Evolutionary conservation across 53 echinoderm and acorn worm species (phyloP), one percentile per base, ranked within the genome.

Genomic region (Patiria pectinifera): DNA sequence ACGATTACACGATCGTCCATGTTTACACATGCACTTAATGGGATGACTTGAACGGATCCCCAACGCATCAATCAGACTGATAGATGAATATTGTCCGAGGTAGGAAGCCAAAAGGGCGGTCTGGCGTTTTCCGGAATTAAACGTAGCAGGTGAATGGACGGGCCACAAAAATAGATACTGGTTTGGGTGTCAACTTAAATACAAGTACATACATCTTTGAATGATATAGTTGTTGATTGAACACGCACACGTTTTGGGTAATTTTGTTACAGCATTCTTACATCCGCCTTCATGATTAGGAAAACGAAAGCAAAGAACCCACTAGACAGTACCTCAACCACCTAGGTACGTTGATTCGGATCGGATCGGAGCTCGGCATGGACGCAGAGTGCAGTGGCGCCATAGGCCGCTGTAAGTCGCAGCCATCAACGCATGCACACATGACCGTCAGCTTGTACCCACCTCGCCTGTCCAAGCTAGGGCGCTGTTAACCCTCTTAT

Each of bases 31-130:
- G 16, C 15, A 60, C 62, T 25, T 23, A 81, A 21, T 22, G 61
- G 49, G 24, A 61, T 16, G 83, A 83, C 83, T 83, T 82, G 22
- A 35, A 23, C 59, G 43, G 85, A 85, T 7, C 35, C 43, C 69
- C 63, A 60, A 18, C 12, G 1, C 47, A 70, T 85, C 85, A 43
- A 85, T 45, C 70, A 85, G 69, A 85, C 69, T 85, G 44, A 85
- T 85, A 85, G 85, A 10, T 85, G 43, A 85, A 14, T 35, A 35
- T 66, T 82, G 43, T 21, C 66, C 63, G 60, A 62, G 18, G 43
- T 66, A 60, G 25, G 43, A 66, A 53, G 47, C 21, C n/a, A 69
- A 63, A 66, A 53, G 53, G 21, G 60, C 25, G 47, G 66, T 18
- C 66, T 43, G 45, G 66, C 45, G 35, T 35, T 69, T 35, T 83